Evolutionary conservation across 2,888 invertebrate species (phyloP), one percentile per base, ranked within the genome.

Genomic region (Formica aserva): DNA sequence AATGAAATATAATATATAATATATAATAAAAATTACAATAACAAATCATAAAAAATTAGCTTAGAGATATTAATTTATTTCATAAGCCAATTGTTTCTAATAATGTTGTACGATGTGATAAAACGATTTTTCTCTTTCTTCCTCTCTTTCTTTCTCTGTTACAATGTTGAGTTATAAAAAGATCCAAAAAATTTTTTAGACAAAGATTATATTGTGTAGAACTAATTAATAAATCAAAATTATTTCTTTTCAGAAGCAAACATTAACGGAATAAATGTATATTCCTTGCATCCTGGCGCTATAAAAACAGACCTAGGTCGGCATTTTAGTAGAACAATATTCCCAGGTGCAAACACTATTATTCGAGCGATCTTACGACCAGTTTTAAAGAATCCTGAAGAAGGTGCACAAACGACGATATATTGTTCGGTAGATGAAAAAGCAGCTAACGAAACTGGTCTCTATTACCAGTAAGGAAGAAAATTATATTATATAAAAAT

Each of bases 351-450:
- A 1, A 93, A 95, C 18, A 90, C 89, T 63, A 35, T 96, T 1
- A 92, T 95, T 65, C 92, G 94, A 1, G 85, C 94, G 8, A 0
- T 96, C 0, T 3, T 94, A 6, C 29, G 38, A 4, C 95, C 95
- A 0, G 96, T 97, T 90, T 94, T 96, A 85, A 96, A 97, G 92
- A 95, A 95, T 1, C 95, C 96, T 0, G 95, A 96, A 87, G 95
- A 96, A 85, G 98, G 98, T 1, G 97, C 98, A 0, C 98, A 98
- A 94, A 97, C 97, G 1, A 96, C 96, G 0, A 96, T 98, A 81
- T 96, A 97, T 93, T 97, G 97, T 91, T 96, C 97, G 0, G 95
- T 97, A 0, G 96, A 97, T 86, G 97, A 97, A 86, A 96, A 97
- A 88, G 96, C 96, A 87, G 96, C 95, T 0, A 94, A 95, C 26